Percentiles rank a stretch among this genome's conserved stretches.
Conservation (phyloP, 2,113 vertebrate species). For the Pangasianodon hypophthalmus region DNA sequence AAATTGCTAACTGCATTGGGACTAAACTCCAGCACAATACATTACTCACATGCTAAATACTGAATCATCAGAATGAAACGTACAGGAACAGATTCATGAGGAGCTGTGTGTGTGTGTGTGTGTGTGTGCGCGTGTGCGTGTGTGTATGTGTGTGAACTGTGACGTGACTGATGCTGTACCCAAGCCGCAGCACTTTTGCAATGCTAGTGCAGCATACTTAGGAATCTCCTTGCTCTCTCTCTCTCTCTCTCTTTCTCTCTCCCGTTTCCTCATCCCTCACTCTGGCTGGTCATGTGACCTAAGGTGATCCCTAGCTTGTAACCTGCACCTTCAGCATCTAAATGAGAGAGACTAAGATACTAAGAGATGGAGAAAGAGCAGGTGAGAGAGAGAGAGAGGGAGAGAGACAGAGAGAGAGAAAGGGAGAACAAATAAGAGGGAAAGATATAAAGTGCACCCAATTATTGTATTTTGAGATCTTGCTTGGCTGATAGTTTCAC, state of each 20-base stretch:
- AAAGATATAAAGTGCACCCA: neutral
- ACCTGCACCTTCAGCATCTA: constrained; percentile 43
- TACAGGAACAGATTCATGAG: neutral
- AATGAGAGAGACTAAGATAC: constrained; percentile 35
- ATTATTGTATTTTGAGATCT: neutral
- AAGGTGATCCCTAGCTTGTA: constrained; percentile 61
- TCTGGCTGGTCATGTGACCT: constrained; percentile 49
- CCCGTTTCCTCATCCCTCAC: neutral
- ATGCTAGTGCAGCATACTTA: neutral
- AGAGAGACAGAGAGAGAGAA: neutral
- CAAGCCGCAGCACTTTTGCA: constrained; percentile 15
- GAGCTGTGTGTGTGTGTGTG: neutral
- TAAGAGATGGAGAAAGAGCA: constrained; percentile 36
- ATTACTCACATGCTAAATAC: constrained; percentile 28
- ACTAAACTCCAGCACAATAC: constrained; percentile 7
- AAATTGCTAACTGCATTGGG: constrained; percentile 29
- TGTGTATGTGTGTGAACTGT: neutral
- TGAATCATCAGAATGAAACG: constrained; percentile 32
- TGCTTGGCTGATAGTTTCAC: neutral
- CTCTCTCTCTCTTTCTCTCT: neutral
- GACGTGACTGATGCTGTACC: constrained; percentile 33
- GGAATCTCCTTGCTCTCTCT: neutral
- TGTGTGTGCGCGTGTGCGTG: neutral
- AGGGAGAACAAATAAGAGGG: neutral
- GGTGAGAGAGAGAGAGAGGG: constrained; percentile 6